Evolutionary conservation across 2,888 invertebrate species (phyloP).

Genomic region (Eupeodes latifasciatus): DNA sequence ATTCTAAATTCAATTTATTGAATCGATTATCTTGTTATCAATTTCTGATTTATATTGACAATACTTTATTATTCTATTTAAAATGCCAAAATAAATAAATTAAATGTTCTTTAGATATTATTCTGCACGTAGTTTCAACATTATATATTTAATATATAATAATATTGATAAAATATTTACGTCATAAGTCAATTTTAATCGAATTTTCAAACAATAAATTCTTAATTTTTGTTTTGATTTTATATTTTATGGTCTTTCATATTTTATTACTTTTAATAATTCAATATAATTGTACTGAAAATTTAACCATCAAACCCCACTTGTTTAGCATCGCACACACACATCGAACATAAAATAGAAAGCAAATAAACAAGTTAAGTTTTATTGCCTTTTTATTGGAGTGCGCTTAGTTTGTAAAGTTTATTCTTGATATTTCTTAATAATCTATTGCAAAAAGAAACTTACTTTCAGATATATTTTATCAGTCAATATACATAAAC

Average conservation of each 20-base stretch:
- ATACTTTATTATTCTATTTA: no score
- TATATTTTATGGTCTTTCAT: conserved; percentile 5
- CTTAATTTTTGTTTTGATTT: conserved; percentile 26
- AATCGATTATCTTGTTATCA: no score
- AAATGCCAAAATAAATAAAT: no score
- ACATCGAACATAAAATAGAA: background rate
- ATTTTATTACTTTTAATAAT: conserved; percentile 21
- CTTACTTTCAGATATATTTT: background rate
- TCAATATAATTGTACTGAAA: conserved; percentile 1
- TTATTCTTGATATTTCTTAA: background rate
- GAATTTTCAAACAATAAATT: background rate
- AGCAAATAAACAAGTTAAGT: background rate
- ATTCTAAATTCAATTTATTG: no score
- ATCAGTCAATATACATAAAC: conserved; percentile 9
- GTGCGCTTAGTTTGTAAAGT: conserved; percentile 4
- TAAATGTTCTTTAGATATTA: no score
- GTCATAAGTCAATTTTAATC: conserved; percentile 9
- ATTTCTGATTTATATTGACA: no score
- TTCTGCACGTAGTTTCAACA: no score
- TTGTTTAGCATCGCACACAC: no score
- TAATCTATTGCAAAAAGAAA: background rate
- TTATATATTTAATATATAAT: background rate
- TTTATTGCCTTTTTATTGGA: conserved; percentile 6
- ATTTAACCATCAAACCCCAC: no score
- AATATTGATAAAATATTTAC: background rate